Evolutionary conservation across 1,140 invertebrate genomes (phyloP), one percentile per base, ranked within the genome.

Genomic region (Protaetia brevitarsis): DNA sequence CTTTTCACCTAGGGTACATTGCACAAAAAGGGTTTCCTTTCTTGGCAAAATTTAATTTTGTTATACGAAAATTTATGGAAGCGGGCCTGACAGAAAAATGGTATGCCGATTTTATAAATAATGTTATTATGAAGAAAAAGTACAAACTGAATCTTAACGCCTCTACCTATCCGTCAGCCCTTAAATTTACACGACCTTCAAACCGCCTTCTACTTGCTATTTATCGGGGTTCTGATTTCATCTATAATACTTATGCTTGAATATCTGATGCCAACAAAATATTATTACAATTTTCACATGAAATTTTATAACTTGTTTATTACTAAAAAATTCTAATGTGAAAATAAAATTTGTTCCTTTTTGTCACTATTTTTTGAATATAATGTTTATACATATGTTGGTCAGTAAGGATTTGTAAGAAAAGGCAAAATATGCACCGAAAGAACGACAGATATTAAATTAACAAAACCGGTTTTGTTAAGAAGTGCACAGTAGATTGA

Each of bases 1-100:
- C 66, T 5, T 79, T 76, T 66, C 73, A 75, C 68, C 66, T 82
- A 4, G 70, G 30, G 3, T 70, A 63, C 29, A 70, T 70, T 28
- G 63, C 68, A 28, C 60, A 63, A 13, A 68, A 51, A 68, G 69
- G 69, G 26, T 70, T 66, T 2, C 63, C 66, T 3, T 67, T 58
- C 63, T 31, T 66, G 8, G 13, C 11, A 5, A 58, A 41, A 13
- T 70, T 70, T 19, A 63, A 70, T 61, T 57, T 23, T 30, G 16
- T 66, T n/a, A 66, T 68, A 28, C 27, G 6, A 10, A 29, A 34
- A 10, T 51, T 70, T 5, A 8, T 26, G 11, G 66, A 67, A 65
- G 27, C 31, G 16, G 68, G 68, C 4, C 29, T 69, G 27, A 27
- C 58, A 26, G 27, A 7, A 11, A 70, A 70, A 29, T 81, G 80